phyloP scores from a whole-genome alignment of 1,140 invertebrate species.

The Sipha flava region DNA sequence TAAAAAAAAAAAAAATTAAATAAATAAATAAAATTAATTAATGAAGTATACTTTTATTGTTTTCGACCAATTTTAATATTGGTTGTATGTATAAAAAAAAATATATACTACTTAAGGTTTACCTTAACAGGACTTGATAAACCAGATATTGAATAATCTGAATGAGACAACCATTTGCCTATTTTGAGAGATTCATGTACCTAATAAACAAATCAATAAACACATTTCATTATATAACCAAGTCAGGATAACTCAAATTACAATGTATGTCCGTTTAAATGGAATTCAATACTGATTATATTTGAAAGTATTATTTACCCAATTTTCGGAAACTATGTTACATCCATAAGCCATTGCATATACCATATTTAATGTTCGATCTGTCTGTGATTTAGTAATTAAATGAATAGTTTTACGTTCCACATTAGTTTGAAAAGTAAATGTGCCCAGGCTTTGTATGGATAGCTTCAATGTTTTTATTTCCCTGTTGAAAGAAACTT shows the following conservation, averaged over 20 bases:
- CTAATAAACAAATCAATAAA: no score
- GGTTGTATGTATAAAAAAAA: not conserved
- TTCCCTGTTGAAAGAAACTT: constrained; percentile 1
- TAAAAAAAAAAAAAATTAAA: not conserved
- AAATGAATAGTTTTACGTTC: not conserved
- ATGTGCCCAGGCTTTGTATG: not conserved
- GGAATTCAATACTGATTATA: no score
- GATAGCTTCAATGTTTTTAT: not conserved
- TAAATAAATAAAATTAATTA: no score
- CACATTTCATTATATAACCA: no score
- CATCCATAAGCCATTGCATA: constrained; percentile 27
- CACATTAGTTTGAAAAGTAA: not conserved
- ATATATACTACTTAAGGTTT: no score
- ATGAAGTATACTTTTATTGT: no score
- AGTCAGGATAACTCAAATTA: no score
- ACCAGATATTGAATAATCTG: not conserved
- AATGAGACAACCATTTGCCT: not conserved
- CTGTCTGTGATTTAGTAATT: constrained; percentile 5
- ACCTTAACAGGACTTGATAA: constrained; percentile 5
- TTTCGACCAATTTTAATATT: no score
- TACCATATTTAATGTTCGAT: constrained; percentile 17
- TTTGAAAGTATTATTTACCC: no score
- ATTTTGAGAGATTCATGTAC: not conserved
- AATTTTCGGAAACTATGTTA: constrained; percentile 5
- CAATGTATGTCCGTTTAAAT: no score